Base-by-base conservation (phyloP, 2,888 invertebrate genomes). In the Minunthozetes semirufus region DNA sequence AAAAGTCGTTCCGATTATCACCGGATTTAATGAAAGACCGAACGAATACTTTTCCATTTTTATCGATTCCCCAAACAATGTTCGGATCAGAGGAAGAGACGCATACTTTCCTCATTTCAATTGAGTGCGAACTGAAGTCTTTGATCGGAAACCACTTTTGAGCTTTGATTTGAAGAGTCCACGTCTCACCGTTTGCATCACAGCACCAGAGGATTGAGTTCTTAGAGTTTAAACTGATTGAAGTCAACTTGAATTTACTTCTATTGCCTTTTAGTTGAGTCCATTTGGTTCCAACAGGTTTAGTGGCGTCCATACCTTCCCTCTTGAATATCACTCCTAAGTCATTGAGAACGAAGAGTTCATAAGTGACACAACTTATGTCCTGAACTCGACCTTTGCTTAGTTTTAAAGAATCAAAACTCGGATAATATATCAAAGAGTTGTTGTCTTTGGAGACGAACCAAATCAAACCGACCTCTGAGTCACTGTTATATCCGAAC, bases 61-160 rank as follows among this genome's bases (percentile, higher is more conserved):
- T 68, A 29, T 68, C 68, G 68, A 68, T 68, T 22, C 68, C 68
- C 68, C 68, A 68, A 22, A 68, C 68, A 46, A 68, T 42, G 0
- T n/a, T 68, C 3, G 68, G 9, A 19, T 46, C 68, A 11, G 11
- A 42, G 4, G 33, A 11, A 17, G 46, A 68, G 19, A 68, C 38
- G 22, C 42, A 46, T 4, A 68, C 68, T 22, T 68, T 68, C 46
- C 13, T 68, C 68, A 68, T 68, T 42, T 42, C 42, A 22, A 68
- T 68, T 9, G 68, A 38, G 22, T 68, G 68, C 6, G 68, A 68
- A 46, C 68, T 68, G 33, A 68, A 68, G 15, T 68, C 68, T n/a
- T 38, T 42, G 19, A 68, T 68, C 17, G 6, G n/a, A 8, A 13
- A 42, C 68, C 68, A 68, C 22, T 68, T 68, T 22, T 68, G 68